Conservation (phyloP, 2,888 invertebrate species). For the Ganaspis brasiliensis region DNA sequence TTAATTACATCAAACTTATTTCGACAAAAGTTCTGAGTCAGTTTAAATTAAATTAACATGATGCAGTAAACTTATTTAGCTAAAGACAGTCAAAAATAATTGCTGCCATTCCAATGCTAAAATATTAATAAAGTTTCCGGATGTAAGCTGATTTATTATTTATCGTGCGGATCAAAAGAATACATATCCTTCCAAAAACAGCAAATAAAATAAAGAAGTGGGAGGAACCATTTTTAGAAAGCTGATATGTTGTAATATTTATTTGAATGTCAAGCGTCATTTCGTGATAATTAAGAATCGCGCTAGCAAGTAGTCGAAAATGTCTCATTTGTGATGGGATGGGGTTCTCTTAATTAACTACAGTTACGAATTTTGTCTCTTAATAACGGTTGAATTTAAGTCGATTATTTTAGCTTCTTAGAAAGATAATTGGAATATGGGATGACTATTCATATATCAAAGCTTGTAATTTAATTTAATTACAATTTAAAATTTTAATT, state of each 20-base stretch:
- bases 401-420: slow-evolving; percentile 7
- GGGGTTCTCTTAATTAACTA: slow-evolving; percentile 5
- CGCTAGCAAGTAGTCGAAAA: slow-evolving; percentile 22
- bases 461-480: slow-evolving; percentile 4
- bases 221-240: slow-evolving; percentile 8
- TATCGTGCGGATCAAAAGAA: background rate
- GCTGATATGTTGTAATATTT: slow-evolving; percentile 30
- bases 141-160: background rate
- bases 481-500: slow-evolving; percentile 13
- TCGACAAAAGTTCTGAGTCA: no score
- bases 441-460: slow-evolving; percentile 15
- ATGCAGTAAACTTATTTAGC: no score
- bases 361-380: slow-evolving; percentile 12
- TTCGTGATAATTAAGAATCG: slow-evolving; percentile 21
- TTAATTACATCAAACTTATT: no score
- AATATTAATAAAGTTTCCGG: background rate
- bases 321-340: slow-evolving; percentile 15
- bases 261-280: slow-evolving; percentile 7
- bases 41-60: no score
- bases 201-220: slow-evolving; percentile 5
- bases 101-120: background rate
- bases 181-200: background rate
- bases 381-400: background rate
- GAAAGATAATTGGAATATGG: background rate
- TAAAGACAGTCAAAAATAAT: no score